These are phyloP conservation scores for Semnopithecus entellus DNA, from an alignment of 2,113 vertebrate genomes.

Conservation along the genomic window DNA sequence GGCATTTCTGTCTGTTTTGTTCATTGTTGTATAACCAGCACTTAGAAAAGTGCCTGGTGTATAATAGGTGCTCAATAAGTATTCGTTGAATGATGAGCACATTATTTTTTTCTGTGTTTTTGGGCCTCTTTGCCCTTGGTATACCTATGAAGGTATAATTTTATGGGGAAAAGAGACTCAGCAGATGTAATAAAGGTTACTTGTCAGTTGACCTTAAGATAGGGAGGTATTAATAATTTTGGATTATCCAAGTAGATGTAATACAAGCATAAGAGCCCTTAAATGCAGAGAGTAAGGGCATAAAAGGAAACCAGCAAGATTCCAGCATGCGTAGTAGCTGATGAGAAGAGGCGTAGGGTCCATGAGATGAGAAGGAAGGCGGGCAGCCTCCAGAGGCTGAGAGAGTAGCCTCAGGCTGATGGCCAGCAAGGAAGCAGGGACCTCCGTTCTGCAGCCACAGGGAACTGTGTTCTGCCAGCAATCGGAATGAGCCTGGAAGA, in stretches of 20 bases:
- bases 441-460: background rate
- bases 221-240: background rate
- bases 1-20: background rate
- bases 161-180: background rate
- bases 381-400: background rate
- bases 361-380: background rate
- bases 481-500: background rate
- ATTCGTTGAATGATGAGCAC: background rate
- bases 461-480: background rate
- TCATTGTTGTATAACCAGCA: background rate
- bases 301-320: background rate
- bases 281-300: background rate
- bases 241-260: background rate
- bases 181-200: background rate
- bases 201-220: background rate
- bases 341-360: background rate
- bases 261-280: background rate
- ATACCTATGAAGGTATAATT: background rate
- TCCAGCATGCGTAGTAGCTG: background rate
- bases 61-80: background rate
- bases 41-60: background rate
- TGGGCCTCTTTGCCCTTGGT: background rate
- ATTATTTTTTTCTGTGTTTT: background rate
- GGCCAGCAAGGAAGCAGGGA: background rate
- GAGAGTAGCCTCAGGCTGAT: fast-evolving